A percentile compares a stretch with the other conserved stretches of the same genome.
These are phyloP conservation scores for Parauchenoglanis ngamensis DNA, from an alignment of 2,797 vertebrate genomes.

Conservation along the genomic window DNA sequence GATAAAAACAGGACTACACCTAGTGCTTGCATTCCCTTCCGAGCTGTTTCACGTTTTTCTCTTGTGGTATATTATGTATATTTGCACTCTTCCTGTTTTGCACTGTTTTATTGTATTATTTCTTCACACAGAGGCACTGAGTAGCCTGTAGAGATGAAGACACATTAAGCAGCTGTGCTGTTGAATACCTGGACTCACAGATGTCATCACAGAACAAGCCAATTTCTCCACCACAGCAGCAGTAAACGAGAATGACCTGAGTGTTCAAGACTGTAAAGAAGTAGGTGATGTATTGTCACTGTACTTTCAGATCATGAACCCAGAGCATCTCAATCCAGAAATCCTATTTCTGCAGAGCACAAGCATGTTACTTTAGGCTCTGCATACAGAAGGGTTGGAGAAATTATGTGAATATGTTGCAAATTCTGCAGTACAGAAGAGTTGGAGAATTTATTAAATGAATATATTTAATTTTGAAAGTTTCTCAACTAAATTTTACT, in stretches of 20 bases:
- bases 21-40: constrained; percentile 1
- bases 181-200: constrained; percentile 30
- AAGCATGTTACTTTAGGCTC: not conserved
- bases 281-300: constrained; percentile 5
- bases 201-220: constrained; percentile 28
- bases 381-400: not conserved
- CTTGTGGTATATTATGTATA: not conserved
- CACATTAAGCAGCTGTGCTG: constrained; percentile 15
- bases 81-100: constrained; percentile 19
- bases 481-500: not conserved
- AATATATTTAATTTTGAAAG: not conserved
- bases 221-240: constrained; percentile 29
- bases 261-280: constrained; percentile 17
- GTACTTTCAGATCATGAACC: constrained; percentile 11
- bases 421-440: not conserved
- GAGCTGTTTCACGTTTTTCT: not conserved
- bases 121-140: constrained; percentile 19
- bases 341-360: not conserved
- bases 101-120: constrained; percentile 32
- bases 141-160: constrained; percentile 14
- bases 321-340: constrained; percentile 19
- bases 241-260: constrained; percentile 18
- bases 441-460: not conserved
- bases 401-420: not conserved
- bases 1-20: not conserved